These are phyloP conservation scores for Acanthisitta chloris DNA, from an alignment of 2,113 vertebrate genomes.

Conservation along the genomic window DNA sequence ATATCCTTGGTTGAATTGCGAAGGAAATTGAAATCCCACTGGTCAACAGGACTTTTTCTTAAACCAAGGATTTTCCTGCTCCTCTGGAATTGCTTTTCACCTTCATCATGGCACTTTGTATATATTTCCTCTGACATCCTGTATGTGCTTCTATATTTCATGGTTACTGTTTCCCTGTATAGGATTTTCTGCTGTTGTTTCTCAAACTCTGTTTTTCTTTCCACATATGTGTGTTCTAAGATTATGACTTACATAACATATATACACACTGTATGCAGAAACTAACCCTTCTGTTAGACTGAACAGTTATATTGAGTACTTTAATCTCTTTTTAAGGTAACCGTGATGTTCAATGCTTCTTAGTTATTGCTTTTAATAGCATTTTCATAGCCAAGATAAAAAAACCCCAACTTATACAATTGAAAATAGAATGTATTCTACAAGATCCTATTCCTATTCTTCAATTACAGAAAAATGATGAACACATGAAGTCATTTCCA, in stretches of 20 bases:
- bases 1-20: constrained; percentile 29
- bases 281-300: background rate
- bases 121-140: background rate
- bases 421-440: background rate
- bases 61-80: background rate
- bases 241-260: background rate
- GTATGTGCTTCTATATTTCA: background rate
- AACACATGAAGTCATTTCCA: background rate
- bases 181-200: background rate
- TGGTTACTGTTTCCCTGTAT: background rate
- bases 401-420: background rate
- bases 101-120: background rate
- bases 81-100: constrained; percentile 31
- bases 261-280: background rate
- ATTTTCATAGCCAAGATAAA: background rate
- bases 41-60: background rate
- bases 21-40: constrained; percentile 56
- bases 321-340: background rate
- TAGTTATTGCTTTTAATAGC: background rate
- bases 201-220: background rate
- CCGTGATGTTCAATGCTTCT: background rate
- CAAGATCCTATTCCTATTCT: background rate
- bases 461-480: background rate
- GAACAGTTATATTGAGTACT: background rate
- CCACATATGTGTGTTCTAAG: background rate